Base-by-base conservation (phyloP, 2,888 invertebrate genomes). In the Drosophila kambysellisi region DNA sequence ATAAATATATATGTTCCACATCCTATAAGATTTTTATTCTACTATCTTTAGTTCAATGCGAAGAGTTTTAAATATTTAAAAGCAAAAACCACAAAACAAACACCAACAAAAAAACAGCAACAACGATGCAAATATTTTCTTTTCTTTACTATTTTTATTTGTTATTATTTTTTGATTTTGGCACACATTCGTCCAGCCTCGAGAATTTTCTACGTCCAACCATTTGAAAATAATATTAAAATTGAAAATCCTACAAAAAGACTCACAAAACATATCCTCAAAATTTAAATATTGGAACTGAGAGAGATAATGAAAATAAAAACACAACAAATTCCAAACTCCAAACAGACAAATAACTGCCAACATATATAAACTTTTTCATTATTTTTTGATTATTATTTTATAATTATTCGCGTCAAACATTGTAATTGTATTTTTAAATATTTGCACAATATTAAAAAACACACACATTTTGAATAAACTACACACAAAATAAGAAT, bases 121-220 rank as follows among this genome's bases (percentile, higher is more conserved):
- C 60, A 70, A 69, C 66, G 68, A 79, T 29, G 75, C 67, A 75
- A 81, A 81, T 81, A 76, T 74, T 54, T 43, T 57, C 32, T 39
- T 52, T 50, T 58, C 11, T 57, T 54, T 60, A 29, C 51, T 54
- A 17, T 54, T 56, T 17, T 29, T 15, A 54, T 52, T 43, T 46
- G 4, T 25, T 54, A 52, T 65, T 59, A 52, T 29, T 72, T 58
- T 51, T 60, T 52, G 59, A 29, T 33, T 67, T 48, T 32, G 54
- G 53, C 39, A 59, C 54, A 62, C 53, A 56, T 48, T 54, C 61
- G 50, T 54, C 66, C 62, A 66, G 68, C 72, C 89, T 82, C 77
- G 74, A 74, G 85, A 88, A 74, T 87, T 85, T 88, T 85, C 88
- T 59, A 78, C 69, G 78, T 85, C 89, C 66, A 54, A 67, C 78